These are phyloP conservation scores for Peucedramus taeniatus DNA, from an alignment of 2,113 vertebrate genomes.

Conservation along the genomic window DNA sequence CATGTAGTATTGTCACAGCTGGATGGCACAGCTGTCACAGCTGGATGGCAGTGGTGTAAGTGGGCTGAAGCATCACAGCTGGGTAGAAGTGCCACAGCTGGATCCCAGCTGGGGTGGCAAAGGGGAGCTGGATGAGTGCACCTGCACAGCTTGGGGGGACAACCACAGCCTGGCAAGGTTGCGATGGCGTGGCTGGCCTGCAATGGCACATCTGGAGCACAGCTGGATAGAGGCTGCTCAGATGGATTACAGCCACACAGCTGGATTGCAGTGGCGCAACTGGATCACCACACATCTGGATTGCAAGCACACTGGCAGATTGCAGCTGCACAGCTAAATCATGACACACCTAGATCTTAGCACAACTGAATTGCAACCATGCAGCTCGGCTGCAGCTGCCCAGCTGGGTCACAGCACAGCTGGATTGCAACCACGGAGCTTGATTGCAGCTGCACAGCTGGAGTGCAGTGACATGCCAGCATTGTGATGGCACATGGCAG, in stretches of 20 bases:
- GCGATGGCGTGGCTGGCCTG: neutral
- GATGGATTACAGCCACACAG: neutral
- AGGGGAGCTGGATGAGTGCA: no score
- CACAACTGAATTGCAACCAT: neutral
- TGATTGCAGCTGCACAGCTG: neutral
- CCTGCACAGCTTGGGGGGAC: neutral
- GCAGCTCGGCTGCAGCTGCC: neutral
- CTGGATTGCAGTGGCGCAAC: neutral
- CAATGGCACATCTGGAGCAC: neutral
- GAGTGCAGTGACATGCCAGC: neutral
- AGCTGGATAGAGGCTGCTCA: neutral
- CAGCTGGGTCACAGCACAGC: neutral
- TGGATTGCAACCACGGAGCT: neutral
- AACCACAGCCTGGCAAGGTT: neutral
- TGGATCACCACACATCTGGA: neutral
- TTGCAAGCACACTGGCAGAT: neutral
- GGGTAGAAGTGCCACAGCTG: neutral
- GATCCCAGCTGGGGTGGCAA: neutral
- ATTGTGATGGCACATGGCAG: neutral
- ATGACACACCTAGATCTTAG: accelerated
- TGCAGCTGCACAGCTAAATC: neutral
- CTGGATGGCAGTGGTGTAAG: neutral
- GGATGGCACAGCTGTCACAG: neutral
- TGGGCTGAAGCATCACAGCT: neutral
- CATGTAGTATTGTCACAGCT: neutral